These are phyloP conservation scores for Plutella xylostella DNA, from an alignment of 2,888 invertebrate species.

Conservation along the genomic window DNA sequence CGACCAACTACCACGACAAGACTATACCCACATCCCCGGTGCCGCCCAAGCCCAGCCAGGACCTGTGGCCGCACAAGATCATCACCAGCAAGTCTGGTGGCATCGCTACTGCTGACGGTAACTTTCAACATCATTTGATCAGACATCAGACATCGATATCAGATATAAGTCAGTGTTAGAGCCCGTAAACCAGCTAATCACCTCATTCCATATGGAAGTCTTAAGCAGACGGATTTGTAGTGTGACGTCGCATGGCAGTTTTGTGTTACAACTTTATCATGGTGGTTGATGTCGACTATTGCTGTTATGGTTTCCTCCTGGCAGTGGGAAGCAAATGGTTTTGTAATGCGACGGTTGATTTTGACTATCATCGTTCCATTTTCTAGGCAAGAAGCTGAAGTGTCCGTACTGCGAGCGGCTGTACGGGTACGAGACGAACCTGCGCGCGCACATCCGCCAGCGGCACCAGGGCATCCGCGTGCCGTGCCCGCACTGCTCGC, in stretches of 20 bases:
- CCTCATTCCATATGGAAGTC: too few species aligned
- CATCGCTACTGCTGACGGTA: slow-evolving; percentile 88
- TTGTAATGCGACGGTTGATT: too few species aligned
- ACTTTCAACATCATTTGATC: too few species aligned
- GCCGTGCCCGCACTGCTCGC: slow-evolving; percentile 90
- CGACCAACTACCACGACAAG: slow-evolving; percentile 57
- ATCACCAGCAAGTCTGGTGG: slow-evolving; percentile 81
- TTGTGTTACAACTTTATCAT: too few species aligned
- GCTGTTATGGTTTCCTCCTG: too few species aligned
- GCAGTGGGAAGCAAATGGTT: too few species aligned
- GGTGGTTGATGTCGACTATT: too few species aligned
- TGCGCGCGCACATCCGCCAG: slow-evolving; percentile 91
- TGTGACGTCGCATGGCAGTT: too few species aligned
- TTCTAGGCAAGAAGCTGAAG: slow-evolving; percentile 89
- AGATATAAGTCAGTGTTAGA: too few species aligned
- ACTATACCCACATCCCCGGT: slow-evolving; percentile 60
- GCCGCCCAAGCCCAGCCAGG: slow-evolving; percentile 70
- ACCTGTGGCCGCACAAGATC: slow-evolving; percentile 73
- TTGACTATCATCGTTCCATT: not conserved
- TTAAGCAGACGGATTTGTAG: too few species aligned
- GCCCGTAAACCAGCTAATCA: too few species aligned
- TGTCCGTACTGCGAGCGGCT: slow-evolving; percentile 93
- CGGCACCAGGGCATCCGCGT: slow-evolving; percentile 93
- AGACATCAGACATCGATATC: too few species aligned
- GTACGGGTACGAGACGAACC: slow-evolving; percentile 93